Evolutionary conservation across 2,797 vertebrate genomes (phyloP).

Genomic region (Mareca penelope): DNA sequence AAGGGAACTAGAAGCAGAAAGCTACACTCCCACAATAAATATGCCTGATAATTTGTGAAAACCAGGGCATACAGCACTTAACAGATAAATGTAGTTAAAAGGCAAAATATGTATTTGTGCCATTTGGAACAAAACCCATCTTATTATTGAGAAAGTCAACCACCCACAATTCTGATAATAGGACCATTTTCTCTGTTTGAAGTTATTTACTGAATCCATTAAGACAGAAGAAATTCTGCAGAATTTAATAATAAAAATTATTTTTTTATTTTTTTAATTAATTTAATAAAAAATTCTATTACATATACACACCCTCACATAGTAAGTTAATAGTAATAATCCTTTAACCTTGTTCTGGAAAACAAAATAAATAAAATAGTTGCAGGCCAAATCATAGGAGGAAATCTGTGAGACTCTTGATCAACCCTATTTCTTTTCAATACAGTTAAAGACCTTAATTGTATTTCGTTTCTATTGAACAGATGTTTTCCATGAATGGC

Average conservation of each 20-base stretch:
- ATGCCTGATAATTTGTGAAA: constrained; percentile 39
- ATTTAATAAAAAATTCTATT: not conserved
- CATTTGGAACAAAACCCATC: not conserved
- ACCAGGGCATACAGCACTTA: not conserved
- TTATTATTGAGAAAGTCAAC: not conserved
- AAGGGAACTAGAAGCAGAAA: constrained; percentile 36
- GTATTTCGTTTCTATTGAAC: not conserved
- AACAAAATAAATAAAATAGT: not conserved
- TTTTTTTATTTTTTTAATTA: too few species aligned
- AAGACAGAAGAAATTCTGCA: not conserved
- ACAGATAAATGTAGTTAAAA: not conserved
- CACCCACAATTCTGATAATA: not conserved
- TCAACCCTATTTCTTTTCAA: not conserved
- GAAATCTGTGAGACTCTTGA: not conserved
- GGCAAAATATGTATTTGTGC: not conserved
- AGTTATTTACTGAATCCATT: not conserved
- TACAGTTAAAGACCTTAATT: not conserved
- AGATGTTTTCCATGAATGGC: constrained; percentile 33
- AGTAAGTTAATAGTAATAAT: not conserved
- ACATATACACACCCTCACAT: not conserved
- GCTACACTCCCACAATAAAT: constrained; percentile 34
- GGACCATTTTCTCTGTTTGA: not conserved
- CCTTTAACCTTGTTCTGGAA: not conserved
- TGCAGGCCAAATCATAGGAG: not conserved
- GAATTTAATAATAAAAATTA: too few species aligned